Evolutionary conservation across 2,797 vertebrate species (phyloP), one percentile per base, ranked within the genome.

Genomic region (Dromococcyx pavoninus): DNA sequence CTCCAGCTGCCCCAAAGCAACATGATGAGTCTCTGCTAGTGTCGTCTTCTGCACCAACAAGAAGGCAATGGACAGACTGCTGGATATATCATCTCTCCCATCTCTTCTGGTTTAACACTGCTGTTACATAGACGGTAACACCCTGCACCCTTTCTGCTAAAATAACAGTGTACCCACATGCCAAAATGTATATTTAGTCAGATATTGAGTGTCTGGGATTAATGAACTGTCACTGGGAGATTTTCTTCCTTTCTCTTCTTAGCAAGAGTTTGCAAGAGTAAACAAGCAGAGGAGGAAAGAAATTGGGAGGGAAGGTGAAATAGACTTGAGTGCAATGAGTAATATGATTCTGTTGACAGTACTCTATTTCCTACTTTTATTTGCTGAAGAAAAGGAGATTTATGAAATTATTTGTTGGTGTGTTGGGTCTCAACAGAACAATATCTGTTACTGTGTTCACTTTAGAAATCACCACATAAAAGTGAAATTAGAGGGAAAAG

Each of bases 151-250:
- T 50, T 76, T 44, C 65, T 72, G 8, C n/a, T 56, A 33, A 13
- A 13, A 10, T 0, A n/a, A 22, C 30, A 46, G 50, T 0, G 0
- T 28, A 46, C 25, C 7, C 19, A 8, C 14, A 14, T 18, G 16
- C 32, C 30, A 51, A 24, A 57, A 39, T 35, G 12, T 32, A 12
- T 46, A 10, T 46, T 46, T 74, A 13, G 19, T 64, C 6, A 18
- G 18, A 17, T n/a, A 24, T 28, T 41, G 81, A 41, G 2, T 53
- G 71, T 54, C 17, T 48, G 35, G 39, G 58, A 58, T 58, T 67
- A 37, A 41, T 48, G n/a, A 54, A 33, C 51, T 64, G 44, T 32
- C 15, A 24, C 13, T 60, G n/a, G 32, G 43, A 32, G 13, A 10
- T 5, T 9, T n/a, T 39, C n/a, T 74, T 73, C 11, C 16, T 74